phyloP scores from a whole-genome alignment of 1,140 invertebrate genomes.

The Euwallacea similis region DNA sequence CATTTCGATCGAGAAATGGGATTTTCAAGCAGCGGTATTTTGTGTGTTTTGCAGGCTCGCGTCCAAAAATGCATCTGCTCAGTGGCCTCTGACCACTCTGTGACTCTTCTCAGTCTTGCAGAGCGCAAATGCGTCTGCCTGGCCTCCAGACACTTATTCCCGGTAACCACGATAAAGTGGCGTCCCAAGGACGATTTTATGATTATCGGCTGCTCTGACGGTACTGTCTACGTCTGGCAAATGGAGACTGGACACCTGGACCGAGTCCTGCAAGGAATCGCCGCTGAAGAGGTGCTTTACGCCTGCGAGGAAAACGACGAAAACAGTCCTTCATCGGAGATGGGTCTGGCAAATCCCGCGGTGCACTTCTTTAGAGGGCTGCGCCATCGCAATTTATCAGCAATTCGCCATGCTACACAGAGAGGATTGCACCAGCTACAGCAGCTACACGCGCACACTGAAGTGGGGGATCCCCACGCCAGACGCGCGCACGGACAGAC shows the following conservation, averaged over 20 bases:
- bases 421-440: slow-evolving; percentile 84
- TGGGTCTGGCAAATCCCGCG: slow-evolving; percentile 87
- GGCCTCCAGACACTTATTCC: slow-evolving; percentile 95
- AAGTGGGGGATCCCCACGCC: slow-evolving; percentile 65
- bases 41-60: slow-evolving; percentile 65
- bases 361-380: slow-evolving; percentile 91
- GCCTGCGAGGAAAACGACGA: slow-evolving; percentile 90
- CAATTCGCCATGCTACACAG: slow-evolving; percentile 88
- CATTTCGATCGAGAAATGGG: too few species aligned
- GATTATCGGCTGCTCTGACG: slow-evolving; percentile 96
- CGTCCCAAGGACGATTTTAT: slow-evolving; percentile 97
- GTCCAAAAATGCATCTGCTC: slow-evolving; percentile 95
- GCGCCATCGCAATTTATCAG: slow-evolving; percentile 90
- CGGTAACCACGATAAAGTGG: slow-evolving; percentile 96
- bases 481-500: slow-evolving; percentile 66
- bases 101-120: slow-evolving; percentile 88
- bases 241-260: slow-evolving; percentile 99
- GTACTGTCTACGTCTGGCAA: slow-evolving; percentile 98
- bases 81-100: slow-evolving; percentile 96
- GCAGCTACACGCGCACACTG: slow-evolving; percentile 68
- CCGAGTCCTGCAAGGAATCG: slow-evolving; percentile 91
- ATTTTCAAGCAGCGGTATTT: neutral
- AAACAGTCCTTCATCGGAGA: slow-evolving; percentile 63
- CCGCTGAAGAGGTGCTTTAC: slow-evolving; percentile 93
- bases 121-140: slow-evolving; percentile 94